phyloP scores from a whole-genome alignment of 92 coral and sea anemone species.

The Umimayanthus chanpuru region DNA sequence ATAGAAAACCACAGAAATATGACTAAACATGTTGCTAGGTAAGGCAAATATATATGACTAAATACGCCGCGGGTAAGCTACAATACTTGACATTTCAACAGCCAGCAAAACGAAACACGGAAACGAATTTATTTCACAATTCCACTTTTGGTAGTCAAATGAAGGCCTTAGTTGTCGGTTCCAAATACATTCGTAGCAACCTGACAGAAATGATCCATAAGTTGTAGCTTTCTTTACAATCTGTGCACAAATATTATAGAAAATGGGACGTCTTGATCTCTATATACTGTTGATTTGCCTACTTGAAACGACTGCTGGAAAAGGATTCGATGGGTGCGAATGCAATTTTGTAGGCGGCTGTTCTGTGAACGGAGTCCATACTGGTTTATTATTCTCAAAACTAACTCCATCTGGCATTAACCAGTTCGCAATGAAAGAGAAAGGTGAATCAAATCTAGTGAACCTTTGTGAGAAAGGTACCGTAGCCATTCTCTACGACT shows the following conservation, averaged over 20 bases:
- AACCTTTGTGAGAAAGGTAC: no score
- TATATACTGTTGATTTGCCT: not conserved
- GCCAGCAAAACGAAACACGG: no score
- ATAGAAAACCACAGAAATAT: no score
- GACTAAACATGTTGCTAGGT: no score
- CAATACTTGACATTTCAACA: no score
- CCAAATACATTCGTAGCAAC: no score
- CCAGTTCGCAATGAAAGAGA: not conserved
- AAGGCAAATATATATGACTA: no score
- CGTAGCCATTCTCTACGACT: no score
- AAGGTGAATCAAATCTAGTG: not conserved
- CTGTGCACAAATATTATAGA: not conserved
- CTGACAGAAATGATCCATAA: not conserved
- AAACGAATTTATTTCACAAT: no score
- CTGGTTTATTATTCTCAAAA: not conserved
- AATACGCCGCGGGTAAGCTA: no score
- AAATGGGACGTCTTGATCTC: not conserved
- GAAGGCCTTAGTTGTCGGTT: not conserved
- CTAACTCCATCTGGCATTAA: not conserved
- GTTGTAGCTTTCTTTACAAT: not conserved
- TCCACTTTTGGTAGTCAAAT: not conserved
- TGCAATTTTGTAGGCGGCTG: conserved; percentile 1
- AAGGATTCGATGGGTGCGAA: not conserved
- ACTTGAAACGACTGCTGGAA: not conserved
- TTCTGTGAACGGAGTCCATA: not conserved